Conservation (phyloP, 2,113 vertebrate genomes). For the Podiceps cristatus region DNA sequence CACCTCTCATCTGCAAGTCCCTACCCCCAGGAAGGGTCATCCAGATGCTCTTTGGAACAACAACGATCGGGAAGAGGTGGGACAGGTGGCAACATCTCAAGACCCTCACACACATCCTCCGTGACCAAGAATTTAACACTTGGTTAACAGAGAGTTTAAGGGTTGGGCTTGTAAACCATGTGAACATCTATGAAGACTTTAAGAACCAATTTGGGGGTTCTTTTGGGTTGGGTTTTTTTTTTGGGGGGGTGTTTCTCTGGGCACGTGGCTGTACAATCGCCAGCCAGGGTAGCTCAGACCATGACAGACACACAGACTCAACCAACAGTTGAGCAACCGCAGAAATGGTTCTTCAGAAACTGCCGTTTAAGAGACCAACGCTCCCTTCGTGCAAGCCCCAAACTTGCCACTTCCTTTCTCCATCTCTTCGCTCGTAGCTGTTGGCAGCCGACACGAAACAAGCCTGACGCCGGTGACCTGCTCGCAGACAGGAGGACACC, state of each 20-base stretch:
- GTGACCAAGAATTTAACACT: background rate
- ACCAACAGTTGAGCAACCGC: background rate
- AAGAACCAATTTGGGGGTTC: background rate
- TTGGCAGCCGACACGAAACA: fast-evolving
- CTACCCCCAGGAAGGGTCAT: background rate
- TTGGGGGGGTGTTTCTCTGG: too few species aligned
- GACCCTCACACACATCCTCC: background rate
- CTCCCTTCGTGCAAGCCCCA: too few species aligned
- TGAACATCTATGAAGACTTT: background rate
- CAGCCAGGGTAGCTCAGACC: background rate
- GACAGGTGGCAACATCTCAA: background rate
- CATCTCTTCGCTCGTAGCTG: background rate
- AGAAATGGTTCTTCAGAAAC: background rate
- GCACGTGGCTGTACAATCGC: fast-evolving
- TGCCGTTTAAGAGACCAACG: fast-evolving
- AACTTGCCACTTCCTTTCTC: background rate
- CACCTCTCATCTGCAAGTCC: background rate
- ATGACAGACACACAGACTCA: fast-evolving
- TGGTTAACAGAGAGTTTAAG: background rate
- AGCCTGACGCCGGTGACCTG: background rate
- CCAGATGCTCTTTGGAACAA: background rate
- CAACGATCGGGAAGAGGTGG: fast-evolving
- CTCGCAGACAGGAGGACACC: background rate
- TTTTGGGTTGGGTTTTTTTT: too few species aligned
- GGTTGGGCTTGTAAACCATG: background rate